Conservation (phyloP, 2,797 vertebrate genomes). For the Esox lucius region DNA sequence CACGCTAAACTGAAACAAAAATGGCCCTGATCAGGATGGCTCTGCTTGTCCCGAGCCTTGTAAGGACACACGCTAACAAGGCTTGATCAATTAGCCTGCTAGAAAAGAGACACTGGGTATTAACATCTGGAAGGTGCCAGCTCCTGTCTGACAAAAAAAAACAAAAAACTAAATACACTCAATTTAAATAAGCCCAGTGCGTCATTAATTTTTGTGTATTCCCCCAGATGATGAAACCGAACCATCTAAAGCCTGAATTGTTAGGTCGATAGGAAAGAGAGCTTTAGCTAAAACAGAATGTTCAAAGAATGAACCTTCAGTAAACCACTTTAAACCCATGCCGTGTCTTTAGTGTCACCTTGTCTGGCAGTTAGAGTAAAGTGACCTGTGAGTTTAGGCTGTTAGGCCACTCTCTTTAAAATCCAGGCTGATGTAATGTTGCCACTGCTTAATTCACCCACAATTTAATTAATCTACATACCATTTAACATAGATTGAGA, state of each 20-base stretch:
- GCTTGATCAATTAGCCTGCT: slow-evolving; percentile 30
- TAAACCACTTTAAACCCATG: slow-evolving; percentile 5
- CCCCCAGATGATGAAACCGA: background rate
- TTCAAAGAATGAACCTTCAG: slow-evolving; percentile 19
- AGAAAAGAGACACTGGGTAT: background rate
- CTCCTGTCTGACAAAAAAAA: background rate
- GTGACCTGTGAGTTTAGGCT: background rate
- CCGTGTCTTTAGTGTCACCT: background rate
- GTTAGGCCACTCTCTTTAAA: background rate
- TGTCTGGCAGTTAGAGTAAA: background rate
- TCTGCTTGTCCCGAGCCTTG: slow-evolving; percentile 63
- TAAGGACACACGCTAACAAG: slow-evolving; percentile 35
- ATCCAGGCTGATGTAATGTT: background rate
- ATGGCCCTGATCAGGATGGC: slow-evolving; percentile 50
- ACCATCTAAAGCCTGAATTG: background rate
- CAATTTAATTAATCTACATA: background rate
- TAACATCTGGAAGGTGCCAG: slow-evolving; percentile 4
- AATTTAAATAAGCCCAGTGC: slow-evolving; percentile 17
- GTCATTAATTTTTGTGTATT: too few relatives aligned
- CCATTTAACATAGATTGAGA: background rate
- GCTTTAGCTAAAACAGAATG: slow-evolving; percentile 22
- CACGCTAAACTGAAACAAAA: slow-evolving; percentile 50
- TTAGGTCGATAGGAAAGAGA: background rate
- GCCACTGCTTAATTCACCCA: background rate
- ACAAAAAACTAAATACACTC: slow-evolving; percentile 3